Evolutionary conservation across 2,113 vertebrate genomes (phyloP).

Genomic region (Chamaetylas fuelleborni): DNA sequence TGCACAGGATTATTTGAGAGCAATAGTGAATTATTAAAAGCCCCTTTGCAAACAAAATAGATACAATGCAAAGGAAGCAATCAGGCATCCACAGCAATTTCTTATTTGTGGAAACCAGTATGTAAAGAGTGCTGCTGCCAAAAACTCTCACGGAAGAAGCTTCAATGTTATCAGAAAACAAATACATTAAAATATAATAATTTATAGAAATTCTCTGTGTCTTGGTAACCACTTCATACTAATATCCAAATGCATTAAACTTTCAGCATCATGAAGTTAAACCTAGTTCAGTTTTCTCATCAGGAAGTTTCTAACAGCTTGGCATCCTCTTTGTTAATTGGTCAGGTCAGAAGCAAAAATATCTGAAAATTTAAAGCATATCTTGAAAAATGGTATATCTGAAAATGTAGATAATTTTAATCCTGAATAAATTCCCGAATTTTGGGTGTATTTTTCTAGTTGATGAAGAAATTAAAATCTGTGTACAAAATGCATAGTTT

Average conservation of each 20-base stretch:
- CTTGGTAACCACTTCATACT: constrained; percentile 15
- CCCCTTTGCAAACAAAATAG: constrained; percentile 59
- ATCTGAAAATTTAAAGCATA: not conserved
- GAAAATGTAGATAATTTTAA: not conserved
- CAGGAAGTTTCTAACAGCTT: not conserved
- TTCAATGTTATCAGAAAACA: constrained; percentile 46
- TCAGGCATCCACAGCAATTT: constrained; percentile 52
- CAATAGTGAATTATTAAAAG: constrained; percentile 62
- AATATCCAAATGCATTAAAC: not conserved
- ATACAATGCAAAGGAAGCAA: constrained; percentile 40
- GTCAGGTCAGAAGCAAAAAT: not conserved
- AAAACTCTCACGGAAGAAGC: constrained; percentile 14
- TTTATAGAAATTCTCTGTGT: constrained; percentile 16
- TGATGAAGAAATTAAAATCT: not conserved
- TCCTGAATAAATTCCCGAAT: not conserved
- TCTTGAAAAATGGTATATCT: not conserved
- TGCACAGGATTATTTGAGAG: constrained; percentile 51
- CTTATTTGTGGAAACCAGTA: constrained; percentile 54
- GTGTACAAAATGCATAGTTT: not conserved
- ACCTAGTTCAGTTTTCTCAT: not conserved
- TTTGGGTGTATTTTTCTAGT: not conserved
- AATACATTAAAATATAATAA: constrained; percentile 70
- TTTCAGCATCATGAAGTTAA: not conserved
- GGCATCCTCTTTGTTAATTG: not conserved
- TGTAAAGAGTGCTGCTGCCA: constrained; percentile 15